Base-by-base conservation (phyloP, 2,113 vertebrate genomes). In the Himantopus leucocephalus region DNA sequence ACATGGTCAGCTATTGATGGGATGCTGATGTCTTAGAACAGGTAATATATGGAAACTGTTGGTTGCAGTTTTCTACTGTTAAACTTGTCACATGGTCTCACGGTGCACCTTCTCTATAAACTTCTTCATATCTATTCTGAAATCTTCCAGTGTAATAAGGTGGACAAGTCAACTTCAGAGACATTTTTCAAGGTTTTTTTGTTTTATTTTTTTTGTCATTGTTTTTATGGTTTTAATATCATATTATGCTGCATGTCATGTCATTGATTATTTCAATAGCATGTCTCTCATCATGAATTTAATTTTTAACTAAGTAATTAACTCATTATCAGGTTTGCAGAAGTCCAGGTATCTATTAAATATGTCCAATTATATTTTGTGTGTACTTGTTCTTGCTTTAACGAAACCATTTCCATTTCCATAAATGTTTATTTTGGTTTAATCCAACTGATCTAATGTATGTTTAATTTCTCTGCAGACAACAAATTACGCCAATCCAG, bases 401-500 rank as follows among this genome's bases (percentile, higher is more conserved):
- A 82, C 64, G 48, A 92, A 85, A 14, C 68, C 91, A 87, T 92
- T 92, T 73, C 91, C 95, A 90, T 97, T 50, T 92, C 59, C 91
- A 88, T 82, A 27, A 68, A 19, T 0, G 1, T 30, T 32, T 7
- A 3, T 48, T 79, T 68, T 39, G 14, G 7, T 47, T 88, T 81
- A 34, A 0, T 58, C 35, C 29, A 0, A 39, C 50, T 66, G 68
- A 48, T 55, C 79, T 88, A 71, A 87, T 7, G 3, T 56, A 22
- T 75, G 56, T 39, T 88, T 95, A 8, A 76, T 92, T 90, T 81
- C 96, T 93, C 97, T 97, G 63, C 98, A 99, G 99, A 98, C 99
- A 91, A 99, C 99, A 96, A 99, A 99, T 98, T 99, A 99, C 96
- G 98, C 99, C 96, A 99, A 99, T 98, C 99, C 99, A n/a, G 98